phyloP scores from a whole-genome alignment of 2,113 vertebrate species.

The Pteronura brasiliensis region DNA sequence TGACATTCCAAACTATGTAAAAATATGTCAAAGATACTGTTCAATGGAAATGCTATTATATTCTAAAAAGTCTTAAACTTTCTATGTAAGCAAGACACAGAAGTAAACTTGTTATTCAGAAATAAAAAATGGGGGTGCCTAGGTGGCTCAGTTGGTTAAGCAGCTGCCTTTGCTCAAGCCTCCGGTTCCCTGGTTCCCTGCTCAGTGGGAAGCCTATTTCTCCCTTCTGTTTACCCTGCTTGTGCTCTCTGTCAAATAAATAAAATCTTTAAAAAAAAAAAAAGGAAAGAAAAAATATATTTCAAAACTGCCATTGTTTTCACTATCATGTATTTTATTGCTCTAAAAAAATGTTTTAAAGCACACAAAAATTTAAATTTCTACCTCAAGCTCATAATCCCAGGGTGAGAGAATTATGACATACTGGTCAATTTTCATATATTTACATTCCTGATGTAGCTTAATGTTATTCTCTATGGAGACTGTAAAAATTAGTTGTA shows the following conservation, averaged over 20 bases:
- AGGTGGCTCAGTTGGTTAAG: not conserved
- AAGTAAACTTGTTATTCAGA: conserved; percentile 23
- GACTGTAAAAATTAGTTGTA: not conserved
- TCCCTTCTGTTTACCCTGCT: not conserved
- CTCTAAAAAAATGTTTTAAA: conserved; percentile 23
- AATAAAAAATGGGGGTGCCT: not conserved
- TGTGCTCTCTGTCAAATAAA: not conserved
- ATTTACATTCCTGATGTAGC: not conserved
- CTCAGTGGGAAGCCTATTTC: not conserved
- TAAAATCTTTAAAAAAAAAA: not conserved
- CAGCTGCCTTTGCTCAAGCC: not conserved
- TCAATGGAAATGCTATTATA: not conserved
- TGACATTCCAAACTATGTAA: conserved; percentile 5
- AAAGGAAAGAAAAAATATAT: not conserved
- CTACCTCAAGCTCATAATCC: not conserved
- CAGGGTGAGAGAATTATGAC: not conserved
- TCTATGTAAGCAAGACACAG: not conserved
- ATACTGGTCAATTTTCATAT: not conserved
- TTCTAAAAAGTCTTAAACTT: conserved; percentile 30
- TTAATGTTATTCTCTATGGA: not conserved
- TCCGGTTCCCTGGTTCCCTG: not conserved
- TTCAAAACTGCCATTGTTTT: not conserved
- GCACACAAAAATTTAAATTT: conserved; percentile 23
- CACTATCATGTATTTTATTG: not conserved
- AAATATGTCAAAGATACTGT: not conserved